Base-by-base conservation (phyloP, 1,140 invertebrate species). In the Macrosteles quadrilineatus region DNA sequence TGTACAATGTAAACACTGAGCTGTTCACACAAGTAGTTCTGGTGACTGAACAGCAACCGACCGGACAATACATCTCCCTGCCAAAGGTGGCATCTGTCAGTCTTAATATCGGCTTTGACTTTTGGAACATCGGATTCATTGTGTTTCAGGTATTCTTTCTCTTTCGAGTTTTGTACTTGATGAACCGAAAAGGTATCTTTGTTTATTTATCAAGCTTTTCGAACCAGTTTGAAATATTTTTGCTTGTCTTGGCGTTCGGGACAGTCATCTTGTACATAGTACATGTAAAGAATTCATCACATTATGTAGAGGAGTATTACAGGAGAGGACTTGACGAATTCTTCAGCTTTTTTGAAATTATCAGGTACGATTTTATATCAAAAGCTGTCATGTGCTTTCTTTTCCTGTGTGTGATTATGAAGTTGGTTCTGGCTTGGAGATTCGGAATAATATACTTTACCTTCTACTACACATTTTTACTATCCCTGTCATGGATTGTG, bases 301-400 rank as follows among this genome's bases (percentile, higher is more conserved):
- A 4, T 50, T 50, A 50, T n/a, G n/a, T 50, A 6, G 21, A 50
- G n/a, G 21, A n/a, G 4, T 50, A 19, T n/a, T 23, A 50, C 6
- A 50, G 47, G 21, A 50, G n/a, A 19, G 47, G 47, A 11, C 6
- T 50, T 3, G 6, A 50, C n/a, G 47, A n/a, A 23, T 50, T 50
- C n/a, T 50, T 50, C n/a, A 50, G n/a, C n/a, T 50, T 50, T 50
- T 50, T 23, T 19, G 47, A 50, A 50, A n/a, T 50, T 19, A 50
- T 50, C 21, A 19, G 17, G 6, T 50, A 50, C n/a, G n/a, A 19
- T 19, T 19, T 19, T 50, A 19, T 6, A n/a, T 50, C n/a, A 6
- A n/a, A 50, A 4, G n/a, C 17, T 9, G n/a, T 50, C 4, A 50
- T 50, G n/a, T n/a, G 3, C 6, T 50, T 50, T 19, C 47, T 50